A percentile compares a stretch with the other conserved stretches of the same genome.
Evolutionary conservation across 2,797 vertebrate species (phyloP).

Genomic region (Pygocentrus nattereri): DNA sequence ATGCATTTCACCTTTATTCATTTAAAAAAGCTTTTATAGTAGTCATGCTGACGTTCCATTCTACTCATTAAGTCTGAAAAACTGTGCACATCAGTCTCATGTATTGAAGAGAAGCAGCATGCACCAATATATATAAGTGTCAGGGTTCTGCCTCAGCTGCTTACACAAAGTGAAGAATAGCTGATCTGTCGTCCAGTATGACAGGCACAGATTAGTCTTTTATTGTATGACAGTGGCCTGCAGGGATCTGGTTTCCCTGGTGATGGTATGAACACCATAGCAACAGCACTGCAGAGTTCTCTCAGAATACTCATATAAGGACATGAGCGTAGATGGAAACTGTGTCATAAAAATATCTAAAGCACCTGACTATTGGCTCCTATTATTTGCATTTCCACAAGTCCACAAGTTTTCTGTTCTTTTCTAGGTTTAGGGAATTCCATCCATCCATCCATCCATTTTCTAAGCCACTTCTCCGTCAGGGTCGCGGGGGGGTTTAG

Average conservation of each 20-base stretch:
- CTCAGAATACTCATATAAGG: conserved; percentile 14
- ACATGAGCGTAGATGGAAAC: conserved; percentile 2
- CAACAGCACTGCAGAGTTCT: conserved; percentile 47
- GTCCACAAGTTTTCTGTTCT: too few species aligned
- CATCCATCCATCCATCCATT: too few species aligned
- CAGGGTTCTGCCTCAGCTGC: not conserved
- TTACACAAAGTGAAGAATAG: not conserved
- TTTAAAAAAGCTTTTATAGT: not conserved
- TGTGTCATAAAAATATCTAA: not conserved
- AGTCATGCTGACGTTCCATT: not conserved
- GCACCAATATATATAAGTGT: not conserved
- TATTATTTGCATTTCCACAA: not conserved
- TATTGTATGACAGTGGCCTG: conserved; percentile 29
- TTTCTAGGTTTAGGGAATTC: too few species aligned
- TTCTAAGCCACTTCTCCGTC: too few species aligned
- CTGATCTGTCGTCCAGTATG: not conserved
- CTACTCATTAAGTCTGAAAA: not conserved
- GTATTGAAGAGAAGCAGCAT: not conserved
- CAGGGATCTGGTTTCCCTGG: conserved; percentile 56
- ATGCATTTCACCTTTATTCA: not conserved
- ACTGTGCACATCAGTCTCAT: not conserved
- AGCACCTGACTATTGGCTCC: not conserved
- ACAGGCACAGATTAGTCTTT: conserved; percentile 24
- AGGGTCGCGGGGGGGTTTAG: too few species aligned
- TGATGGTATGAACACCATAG: conserved; percentile 54